Percentiles rank a stretch among this genome's conserved stretches.
Conservation (phyloP, 2,888 invertebrate species). For the Trachelus troglodyta region DNA sequence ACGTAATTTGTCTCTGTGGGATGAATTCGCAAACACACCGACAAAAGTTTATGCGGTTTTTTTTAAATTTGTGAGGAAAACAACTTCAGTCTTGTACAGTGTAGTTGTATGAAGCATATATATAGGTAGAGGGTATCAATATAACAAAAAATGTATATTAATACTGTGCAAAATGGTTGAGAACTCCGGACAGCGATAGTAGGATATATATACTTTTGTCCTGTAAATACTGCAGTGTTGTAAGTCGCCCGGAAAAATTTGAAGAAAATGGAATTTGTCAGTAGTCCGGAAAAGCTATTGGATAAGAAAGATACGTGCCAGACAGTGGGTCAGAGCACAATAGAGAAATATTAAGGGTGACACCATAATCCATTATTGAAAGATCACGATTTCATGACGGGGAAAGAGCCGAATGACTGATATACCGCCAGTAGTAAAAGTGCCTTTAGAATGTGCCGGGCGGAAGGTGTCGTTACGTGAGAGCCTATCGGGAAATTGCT, state of each 20-base stretch:
- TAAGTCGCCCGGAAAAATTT: not conserved
- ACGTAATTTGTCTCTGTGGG: not conserved
- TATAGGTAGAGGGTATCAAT: no score
- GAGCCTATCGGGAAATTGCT: constrained; percentile 35
- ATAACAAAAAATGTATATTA: no score
- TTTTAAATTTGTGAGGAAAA: no score
- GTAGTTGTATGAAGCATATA: no score
- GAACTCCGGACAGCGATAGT: no score
- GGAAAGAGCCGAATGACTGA: constrained; percentile 29
- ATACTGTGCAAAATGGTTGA: no score
- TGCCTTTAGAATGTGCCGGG: constrained; percentile 24
- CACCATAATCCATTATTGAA: constrained; percentile 25
- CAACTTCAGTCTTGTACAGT: no score
- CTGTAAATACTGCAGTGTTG: no score
- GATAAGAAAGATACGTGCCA: not conserved
- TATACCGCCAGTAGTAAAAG: constrained; percentile 32
- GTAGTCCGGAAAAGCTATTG: not conserved
- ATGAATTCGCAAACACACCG: not conserved
- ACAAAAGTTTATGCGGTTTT: no score
- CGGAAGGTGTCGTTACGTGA: constrained; percentile 13
- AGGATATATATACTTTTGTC: no score
- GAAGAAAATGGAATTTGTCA: not conserved
- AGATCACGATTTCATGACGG: constrained; percentile 45
- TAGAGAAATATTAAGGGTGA: not conserved
- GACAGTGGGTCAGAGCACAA: not conserved